Conservation (phyloP, 2,888 invertebrate genomes). For the Drosophila greeni region DNA sequence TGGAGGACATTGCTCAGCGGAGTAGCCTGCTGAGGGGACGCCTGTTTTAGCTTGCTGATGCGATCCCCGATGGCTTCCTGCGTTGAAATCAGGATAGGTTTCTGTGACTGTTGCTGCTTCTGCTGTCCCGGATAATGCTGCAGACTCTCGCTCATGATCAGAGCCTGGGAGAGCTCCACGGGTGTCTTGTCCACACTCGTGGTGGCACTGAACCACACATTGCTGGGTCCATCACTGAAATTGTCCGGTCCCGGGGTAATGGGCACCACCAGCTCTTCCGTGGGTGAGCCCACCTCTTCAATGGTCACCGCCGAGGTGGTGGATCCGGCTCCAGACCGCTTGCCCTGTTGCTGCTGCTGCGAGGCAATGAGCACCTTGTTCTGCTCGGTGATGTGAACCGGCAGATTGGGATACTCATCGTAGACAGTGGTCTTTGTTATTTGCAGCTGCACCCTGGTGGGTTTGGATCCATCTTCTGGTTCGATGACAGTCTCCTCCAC, state of each 20-base stretch:
- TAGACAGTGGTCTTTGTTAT: slow-evolving; percentile 74
- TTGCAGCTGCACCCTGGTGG: slow-evolving; percentile 69
- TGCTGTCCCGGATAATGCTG: slow-evolving; percentile 74
- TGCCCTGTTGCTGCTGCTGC: slow-evolving; percentile 58
- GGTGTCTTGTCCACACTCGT: slow-evolving; percentile 48
- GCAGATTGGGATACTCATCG: slow-evolving; percentile 68
- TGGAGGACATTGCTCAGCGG: slow-evolving; percentile 83
- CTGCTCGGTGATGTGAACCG: slow-evolving; percentile 66
- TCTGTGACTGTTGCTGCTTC: slow-evolving; percentile 12
- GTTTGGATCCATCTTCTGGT: slow-evolving; percentile 31
- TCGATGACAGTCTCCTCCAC: slow-evolving; percentile 26
- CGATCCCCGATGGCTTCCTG: slow-evolving; percentile 80
- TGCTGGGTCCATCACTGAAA: slow-evolving; percentile 49
- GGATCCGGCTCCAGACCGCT: slow-evolving; percentile 65
- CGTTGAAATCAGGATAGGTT: slow-evolving; percentile 80
- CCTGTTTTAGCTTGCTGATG: slow-evolving; percentile 80
- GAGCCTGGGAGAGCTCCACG: slow-evolving; percentile 61
- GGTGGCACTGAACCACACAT: slow-evolving; percentile 70
- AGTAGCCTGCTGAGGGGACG: slow-evolving; percentile 76
- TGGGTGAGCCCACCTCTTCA: slow-evolving; percentile 80
- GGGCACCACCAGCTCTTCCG: slow-evolving; percentile 79
- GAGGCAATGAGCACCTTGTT: slow-evolving; percentile 71
- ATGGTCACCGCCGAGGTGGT: slow-evolving; percentile 80
- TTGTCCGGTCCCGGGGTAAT: slow-evolving; percentile 80
- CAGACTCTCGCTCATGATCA: slow-evolving; percentile 73